A percentile compares a stretch with the other conserved stretches of the same genome.
phyloP scores from a whole-genome alignment of 2,113 vertebrate genomes.

The Ailuropoda melanoleuca region DNA sequence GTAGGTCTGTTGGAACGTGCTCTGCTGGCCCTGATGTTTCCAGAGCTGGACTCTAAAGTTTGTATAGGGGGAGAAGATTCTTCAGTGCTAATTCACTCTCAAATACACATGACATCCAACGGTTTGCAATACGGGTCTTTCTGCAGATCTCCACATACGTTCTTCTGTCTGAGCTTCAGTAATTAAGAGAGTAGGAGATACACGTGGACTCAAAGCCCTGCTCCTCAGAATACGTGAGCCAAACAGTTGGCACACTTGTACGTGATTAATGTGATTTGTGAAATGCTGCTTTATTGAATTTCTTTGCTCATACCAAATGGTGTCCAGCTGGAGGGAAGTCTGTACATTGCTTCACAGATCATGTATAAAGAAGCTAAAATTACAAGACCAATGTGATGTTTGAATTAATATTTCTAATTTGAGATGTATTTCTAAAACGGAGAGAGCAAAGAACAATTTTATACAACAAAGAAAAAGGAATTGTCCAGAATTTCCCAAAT shows the following conservation, averaged over 20 bases:
- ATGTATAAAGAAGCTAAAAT: neutral
- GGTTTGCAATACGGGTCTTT: fast-evolving
- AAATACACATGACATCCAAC: no score
- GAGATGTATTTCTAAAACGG: neutral
- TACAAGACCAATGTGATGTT: neutral
- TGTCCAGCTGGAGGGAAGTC: no score
- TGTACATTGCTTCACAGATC: neutral
- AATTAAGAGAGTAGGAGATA: neutral
- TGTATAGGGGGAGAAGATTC: no score
- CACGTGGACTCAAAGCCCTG: fast-evolving
- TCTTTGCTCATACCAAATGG: neutral
- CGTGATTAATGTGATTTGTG: neutral
- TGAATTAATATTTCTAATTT: neutral
- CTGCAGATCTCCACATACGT: neutral
- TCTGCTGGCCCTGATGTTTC: no score
- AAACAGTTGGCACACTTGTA: no score
- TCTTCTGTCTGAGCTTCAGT: neutral
- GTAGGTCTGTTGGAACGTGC: neutral
- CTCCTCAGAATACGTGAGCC: neutral
- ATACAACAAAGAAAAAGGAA: neutral
- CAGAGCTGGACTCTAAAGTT: neutral
- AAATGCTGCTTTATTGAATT: neutral
- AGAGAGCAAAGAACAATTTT: neutral
- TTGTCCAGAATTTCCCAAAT: neutral
- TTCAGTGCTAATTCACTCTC: neutral